Conservation (phyloP, 2,888 invertebrate species). For the Spicauda simplicius region DNA sequence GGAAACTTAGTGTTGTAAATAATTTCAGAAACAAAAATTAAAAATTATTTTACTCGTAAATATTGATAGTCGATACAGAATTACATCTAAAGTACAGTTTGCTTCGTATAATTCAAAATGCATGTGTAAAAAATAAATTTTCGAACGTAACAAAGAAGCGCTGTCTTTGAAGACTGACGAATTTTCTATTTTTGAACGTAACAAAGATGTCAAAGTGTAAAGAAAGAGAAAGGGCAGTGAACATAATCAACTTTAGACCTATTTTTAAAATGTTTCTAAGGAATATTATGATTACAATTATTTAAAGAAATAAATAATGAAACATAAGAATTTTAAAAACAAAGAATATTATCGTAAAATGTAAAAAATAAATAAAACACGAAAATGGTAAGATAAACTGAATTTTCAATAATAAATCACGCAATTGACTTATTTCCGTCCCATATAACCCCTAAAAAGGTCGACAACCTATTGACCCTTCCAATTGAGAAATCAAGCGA, state of each 20-base stretch:
- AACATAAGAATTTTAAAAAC: too few species aligned
- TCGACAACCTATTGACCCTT: constrained; percentile 64
- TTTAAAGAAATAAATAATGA: too few species aligned
- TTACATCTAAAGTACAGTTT: too few species aligned
- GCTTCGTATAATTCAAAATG: too few species aligned
- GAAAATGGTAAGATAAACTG: background rate
- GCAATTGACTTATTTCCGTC: constrained; percentile 2
- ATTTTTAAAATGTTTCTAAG: background rate
- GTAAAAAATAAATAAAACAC: too few species aligned
- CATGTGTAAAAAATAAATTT: too few species aligned
- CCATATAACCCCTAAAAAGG: constrained; percentile 45
- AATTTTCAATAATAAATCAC: background rate
- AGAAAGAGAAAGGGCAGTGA: constrained; percentile 15
- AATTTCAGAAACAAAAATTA: background rate
- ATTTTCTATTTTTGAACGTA: constrained; percentile 26
- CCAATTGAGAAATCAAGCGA: background rate
- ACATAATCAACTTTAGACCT: background rate
- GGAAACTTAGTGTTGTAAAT: constrained; percentile 42
- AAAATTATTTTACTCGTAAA: too few species aligned
- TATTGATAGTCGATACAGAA: too few species aligned
- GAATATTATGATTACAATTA: too few species aligned
- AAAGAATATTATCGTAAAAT: too few species aligned
- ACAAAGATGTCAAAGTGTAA: constrained; percentile 26
- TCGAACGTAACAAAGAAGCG: background rate
- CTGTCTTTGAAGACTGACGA: background rate